Conservation (phyloP, 2,113 vertebrate species). For the Ramphastos sulfuratus region DNA sequence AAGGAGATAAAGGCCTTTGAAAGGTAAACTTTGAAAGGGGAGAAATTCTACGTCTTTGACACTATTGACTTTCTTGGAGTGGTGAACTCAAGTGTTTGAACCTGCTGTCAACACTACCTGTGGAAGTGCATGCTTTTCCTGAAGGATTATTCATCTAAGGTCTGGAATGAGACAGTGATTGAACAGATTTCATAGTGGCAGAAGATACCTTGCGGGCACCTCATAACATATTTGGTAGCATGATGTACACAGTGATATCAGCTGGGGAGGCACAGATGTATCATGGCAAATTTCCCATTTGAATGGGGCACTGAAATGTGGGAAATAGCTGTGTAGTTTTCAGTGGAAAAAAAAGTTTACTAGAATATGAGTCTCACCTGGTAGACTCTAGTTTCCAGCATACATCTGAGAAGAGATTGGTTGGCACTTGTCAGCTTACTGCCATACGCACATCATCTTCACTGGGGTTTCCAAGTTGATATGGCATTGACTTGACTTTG, state of each 20-base stretch:
- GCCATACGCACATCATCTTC: accelerated
- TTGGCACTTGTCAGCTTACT: not conserved
- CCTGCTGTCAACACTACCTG: not conserved
- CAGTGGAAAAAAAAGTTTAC: not conserved
- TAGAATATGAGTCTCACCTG: not conserved
- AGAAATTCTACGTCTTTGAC: not conserved
- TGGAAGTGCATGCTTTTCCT: accelerated
- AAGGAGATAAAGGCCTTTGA: not conserved
- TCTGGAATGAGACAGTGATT: not conserved
- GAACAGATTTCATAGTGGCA: not conserved
- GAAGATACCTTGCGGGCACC: not conserved
- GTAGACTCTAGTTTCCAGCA: not conserved
- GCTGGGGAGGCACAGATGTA: accelerated
- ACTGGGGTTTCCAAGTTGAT: not conserved
- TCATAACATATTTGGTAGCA: accelerated
- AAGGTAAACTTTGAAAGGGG: not conserved
- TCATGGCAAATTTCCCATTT: accelerated
- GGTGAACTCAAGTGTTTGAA: not conserved
- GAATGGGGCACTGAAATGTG: not conserved
- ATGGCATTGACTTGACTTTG: not conserved
- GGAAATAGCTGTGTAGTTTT: not conserved
- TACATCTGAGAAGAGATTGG: accelerated
- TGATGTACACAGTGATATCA: not conserved
- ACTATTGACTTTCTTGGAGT: not conserved
- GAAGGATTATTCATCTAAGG: not conserved